Evolutionary conservation across 2,797 vertebrate genomes (phyloP).

Genomic region (Syncerus caffer): DNA sequence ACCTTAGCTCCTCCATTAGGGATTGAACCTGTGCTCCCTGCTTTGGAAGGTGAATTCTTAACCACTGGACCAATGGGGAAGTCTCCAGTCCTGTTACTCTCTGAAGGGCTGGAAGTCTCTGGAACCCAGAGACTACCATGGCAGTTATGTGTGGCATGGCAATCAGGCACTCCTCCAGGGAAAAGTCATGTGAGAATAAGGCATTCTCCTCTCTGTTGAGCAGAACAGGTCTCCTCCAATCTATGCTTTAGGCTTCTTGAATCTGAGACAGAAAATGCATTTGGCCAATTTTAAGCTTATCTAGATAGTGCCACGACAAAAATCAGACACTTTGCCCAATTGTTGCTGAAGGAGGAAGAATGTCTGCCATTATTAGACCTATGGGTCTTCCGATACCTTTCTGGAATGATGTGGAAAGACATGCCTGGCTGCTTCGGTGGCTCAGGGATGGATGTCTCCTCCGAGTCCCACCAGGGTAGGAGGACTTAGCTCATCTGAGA

Average conservation of each 20-base stretch:
- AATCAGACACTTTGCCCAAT: not conserved
- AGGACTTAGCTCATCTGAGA: not conserved
- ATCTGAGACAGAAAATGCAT: not conserved
- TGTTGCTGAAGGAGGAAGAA: not conserved
- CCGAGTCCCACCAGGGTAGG: not conserved
- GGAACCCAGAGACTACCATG: not conserved
- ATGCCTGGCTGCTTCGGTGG: not conserved
- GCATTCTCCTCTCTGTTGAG: not conserved
- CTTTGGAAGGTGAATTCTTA: not conserved
- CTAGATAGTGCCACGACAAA: not conserved
- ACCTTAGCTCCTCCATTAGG: not conserved
- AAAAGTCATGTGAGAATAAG: accelerated
- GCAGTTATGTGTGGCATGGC: accelerated
- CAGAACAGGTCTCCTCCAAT: not conserved
- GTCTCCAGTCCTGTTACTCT: not conserved
- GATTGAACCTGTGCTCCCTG: not conserved
- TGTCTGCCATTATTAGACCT: not conserved
- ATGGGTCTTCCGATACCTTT: not conserved
- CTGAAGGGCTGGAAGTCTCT: not conserved
- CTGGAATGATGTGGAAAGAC: not conserved
- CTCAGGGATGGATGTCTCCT: not conserved
- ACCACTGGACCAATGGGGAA: not conserved
- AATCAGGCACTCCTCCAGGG: accelerated
- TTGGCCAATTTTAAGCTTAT: not conserved
- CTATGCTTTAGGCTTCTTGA: not conserved